Evolutionary conservation across 2,113 vertebrate species (phyloP).

Genomic region (Corythornis madagascariensis): DNA sequence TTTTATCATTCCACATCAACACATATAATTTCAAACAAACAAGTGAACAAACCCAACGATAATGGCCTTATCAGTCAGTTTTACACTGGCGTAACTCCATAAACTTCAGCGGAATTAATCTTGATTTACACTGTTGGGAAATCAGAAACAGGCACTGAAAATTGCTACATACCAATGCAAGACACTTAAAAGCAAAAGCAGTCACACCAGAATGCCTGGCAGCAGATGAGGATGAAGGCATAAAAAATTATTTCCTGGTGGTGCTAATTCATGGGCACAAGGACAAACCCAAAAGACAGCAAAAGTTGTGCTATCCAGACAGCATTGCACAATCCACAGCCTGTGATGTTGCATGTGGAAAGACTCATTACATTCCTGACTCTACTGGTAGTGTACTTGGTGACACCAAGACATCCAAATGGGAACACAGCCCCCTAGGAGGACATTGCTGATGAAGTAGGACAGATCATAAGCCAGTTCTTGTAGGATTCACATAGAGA

Average conservation of each 20-base stretch:
- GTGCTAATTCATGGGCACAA: not conserved
- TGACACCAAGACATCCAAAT: not conserved
- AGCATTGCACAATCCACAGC: not conserved
- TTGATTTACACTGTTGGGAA: slow-evolving; percentile 52
- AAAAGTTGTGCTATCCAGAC: not conserved
- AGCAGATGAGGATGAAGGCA: slow-evolving; percentile 14
- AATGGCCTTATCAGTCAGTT: slow-evolving; percentile 53
- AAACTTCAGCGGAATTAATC: slow-evolving; percentile 64
- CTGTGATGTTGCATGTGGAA: accelerated
- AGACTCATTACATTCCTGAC: accelerated
- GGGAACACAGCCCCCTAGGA: not conserved
- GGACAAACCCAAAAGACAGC: not conserved
- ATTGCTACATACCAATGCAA: not conserved
- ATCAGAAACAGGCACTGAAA: slow-evolving; percentile 38
- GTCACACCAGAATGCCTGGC: not conserved
- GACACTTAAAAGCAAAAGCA: slow-evolving; percentile 26
- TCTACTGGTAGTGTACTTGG: not conserved
- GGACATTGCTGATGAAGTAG: not conserved
- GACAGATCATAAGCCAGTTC: accelerated
- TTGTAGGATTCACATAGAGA: not conserved
- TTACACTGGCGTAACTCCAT: slow-evolving; percentile 54
- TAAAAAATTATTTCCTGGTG: not conserved
- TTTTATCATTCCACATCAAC: slow-evolving; percentile 52
- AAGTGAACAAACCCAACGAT: not conserved
- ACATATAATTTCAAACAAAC: slow-evolving; percentile 52